Percentiles rank a stretch among this genome's conserved stretches.
phyloP scores from a whole-genome alignment of 2,113 vertebrate genomes.

The Corvus moneduloides region DNA sequence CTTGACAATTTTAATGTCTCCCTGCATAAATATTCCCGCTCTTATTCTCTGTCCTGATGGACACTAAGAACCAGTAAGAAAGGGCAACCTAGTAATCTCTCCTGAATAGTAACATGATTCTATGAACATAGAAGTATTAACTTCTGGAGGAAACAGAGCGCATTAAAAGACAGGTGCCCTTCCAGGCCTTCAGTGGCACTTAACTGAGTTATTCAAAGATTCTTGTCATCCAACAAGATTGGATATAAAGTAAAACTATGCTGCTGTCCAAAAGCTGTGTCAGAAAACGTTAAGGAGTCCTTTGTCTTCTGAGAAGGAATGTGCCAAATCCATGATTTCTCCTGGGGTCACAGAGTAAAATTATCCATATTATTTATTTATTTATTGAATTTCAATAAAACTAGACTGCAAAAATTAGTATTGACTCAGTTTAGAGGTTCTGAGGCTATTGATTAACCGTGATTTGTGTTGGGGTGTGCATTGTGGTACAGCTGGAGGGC shows the following conservation, averaged over 20 bases:
- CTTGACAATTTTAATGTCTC: not conserved
- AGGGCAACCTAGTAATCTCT: not conserved
- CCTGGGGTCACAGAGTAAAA: not conserved
- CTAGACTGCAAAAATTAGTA: not conserved
- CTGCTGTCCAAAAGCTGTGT: not conserved
- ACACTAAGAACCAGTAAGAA: not conserved
- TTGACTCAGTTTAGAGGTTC: not conserved
- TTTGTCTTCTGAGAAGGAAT: not conserved
- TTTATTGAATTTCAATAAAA: not conserved
- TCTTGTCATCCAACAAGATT: not conserved
- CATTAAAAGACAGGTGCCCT: not conserved
- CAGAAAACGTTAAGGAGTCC: not conserved
- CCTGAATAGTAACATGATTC: not conserved
- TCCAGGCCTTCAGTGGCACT: not conserved
- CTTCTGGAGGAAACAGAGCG: not conserved
- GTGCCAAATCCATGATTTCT: not conserved
- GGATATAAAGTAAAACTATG: not conserved
- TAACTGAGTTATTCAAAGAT: not conserved
- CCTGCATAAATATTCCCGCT: not conserved
- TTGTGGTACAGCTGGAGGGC: not conserved
- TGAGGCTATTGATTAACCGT: not conserved
- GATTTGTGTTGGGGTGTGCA: not conserved
- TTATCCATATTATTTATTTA: not conserved
- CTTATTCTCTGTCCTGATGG: not conserved
- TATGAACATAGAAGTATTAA: not conserved